Conservation (phyloP, 1,140 invertebrate genomes). For the Nautilus pompilius region DNA sequence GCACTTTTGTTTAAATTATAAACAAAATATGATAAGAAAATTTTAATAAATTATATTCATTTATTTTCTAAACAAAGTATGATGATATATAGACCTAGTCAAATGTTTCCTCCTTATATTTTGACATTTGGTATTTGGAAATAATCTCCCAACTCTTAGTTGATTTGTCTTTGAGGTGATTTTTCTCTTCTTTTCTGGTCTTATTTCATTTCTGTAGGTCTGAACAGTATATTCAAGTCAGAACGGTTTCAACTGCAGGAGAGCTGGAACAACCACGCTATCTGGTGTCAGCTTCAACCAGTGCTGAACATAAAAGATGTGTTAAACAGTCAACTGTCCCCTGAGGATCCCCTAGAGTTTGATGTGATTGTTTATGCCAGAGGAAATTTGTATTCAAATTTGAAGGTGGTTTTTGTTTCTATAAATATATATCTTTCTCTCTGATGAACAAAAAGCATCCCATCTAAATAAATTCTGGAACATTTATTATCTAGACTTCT, state of each 20-base stretch:
- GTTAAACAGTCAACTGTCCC: conserved; percentile 20
- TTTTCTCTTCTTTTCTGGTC: conserved; percentile 1
- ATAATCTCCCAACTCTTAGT: no score
- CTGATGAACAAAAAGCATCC: background rate
- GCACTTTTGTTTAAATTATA: background rate
- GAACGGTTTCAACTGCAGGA: conserved; percentile 19
- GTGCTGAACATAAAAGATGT: conserved; percentile 27
- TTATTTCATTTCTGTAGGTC: conserved; percentile 1
- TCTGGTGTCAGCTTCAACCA: conserved; percentile 16
- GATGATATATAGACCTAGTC: no score
- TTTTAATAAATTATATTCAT: background rate
- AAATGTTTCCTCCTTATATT: no score
- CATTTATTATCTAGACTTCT: background rate
- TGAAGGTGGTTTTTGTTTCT: conserved; percentile 14
- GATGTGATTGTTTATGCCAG: conserved; percentile 34
- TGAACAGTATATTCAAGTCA: conserved; percentile 29
- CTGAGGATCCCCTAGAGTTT: conserved; percentile 28
- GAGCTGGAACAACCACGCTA: conserved; percentile 24
- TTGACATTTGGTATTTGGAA: no score
- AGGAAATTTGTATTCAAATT: conserved; percentile 12
- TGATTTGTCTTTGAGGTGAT: background rate
- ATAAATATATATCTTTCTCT: background rate
- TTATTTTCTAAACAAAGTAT: no score
- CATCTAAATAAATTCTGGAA: background rate
- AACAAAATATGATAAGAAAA: background rate